phyloP scores from a whole-genome alignment of 2,888 invertebrate species.

The Mesorhabditis belari region DNA sequence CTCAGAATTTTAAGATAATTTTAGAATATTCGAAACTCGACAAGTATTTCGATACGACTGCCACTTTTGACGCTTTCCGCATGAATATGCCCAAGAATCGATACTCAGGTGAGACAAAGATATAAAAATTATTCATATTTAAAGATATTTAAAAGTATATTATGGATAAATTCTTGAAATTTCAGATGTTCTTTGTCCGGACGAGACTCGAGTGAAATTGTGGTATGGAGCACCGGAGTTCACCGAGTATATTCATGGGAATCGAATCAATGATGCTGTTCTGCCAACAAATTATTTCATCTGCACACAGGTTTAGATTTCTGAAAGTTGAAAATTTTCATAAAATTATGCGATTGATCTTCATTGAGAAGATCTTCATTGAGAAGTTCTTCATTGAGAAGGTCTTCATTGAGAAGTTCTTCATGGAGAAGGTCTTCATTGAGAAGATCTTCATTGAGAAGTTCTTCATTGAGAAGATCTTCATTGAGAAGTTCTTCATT shows the following conservation, averaged over 20 bases:
- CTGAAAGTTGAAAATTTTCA: no score
- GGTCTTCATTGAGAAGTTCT: no score
- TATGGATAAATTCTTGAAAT: neutral
- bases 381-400: no score
- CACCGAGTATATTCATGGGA: slow-evolving; percentile 34
- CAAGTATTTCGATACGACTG: slow-evolving; percentile 9
- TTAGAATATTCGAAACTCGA: slow-evolving; percentile 16
- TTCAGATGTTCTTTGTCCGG: slow-evolving; percentile 23
- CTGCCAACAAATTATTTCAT: slow-evolving; percentile 20
- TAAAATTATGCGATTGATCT: no score
- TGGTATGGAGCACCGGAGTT: slow-evolving; percentile 6
- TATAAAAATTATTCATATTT: neutral
- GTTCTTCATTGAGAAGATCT: no score
- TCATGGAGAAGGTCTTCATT: no score
- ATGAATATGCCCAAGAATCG: slow-evolving; percentile 35
- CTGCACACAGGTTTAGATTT: slow-evolving; percentile 33
- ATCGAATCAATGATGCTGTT: slow-evolving; percentile 18
- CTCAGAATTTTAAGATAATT: neutral
- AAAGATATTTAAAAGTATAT: neutral
- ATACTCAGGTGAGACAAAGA: slow-evolving; percentile 21
- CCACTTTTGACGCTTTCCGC: slow-evolving; percentile 23
- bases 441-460: no score
- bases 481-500: no score
- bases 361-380: no score
- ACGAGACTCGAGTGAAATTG: slow-evolving; percentile 22